Evolutionary conservation across 23 tunicate genomes (phyloP).

Genomic region (Oikopleura albicans): DNA sequence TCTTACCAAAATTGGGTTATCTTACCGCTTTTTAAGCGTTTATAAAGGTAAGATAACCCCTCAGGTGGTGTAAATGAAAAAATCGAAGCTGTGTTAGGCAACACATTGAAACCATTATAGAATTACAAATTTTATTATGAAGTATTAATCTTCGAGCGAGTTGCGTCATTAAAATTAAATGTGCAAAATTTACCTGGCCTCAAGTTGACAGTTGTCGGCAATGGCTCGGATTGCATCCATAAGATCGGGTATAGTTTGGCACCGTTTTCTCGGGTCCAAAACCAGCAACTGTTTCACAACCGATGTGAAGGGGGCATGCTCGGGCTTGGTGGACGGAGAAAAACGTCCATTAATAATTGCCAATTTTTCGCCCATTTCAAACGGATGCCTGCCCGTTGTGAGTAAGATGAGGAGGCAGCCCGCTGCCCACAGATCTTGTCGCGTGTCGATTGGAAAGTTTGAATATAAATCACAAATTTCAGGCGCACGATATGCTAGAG

Average conservation of each 20-base stretch:
- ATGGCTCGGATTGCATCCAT: background rate
- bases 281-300: background rate
- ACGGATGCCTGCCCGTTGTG: slow-evolving; percentile 74
- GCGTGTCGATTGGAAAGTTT: slow-evolving; percentile 79
- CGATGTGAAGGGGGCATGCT: background rate
- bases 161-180: too few species aligned
- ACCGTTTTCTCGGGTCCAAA: slow-evolving; percentile 2
- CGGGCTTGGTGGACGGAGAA: background rate
- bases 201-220: background rate
- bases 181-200: background rate
- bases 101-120: too few species aligned
- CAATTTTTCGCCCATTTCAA: slow-evolving; percentile 60
- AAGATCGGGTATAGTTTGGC: background rate
- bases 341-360: slow-evolving; percentile 73
- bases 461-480: slow-evolving; percentile 99
- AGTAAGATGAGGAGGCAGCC: slow-evolving; percentile 65
- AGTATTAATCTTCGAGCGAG: too few species aligned
- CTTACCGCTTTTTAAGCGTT: too few species aligned
- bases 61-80: too few species aligned
- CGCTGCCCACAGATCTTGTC: slow-evolving; percentile 95
- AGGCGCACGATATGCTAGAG: slow-evolving; percentile 92
- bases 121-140: too few species aligned
- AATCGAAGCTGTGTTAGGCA: too few species aligned
- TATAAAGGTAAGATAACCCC: too few species aligned
- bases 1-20: too few species aligned